Base-by-base conservation (phyloP, 2,888 invertebrate species). In the Acheta domesticus region DNA sequence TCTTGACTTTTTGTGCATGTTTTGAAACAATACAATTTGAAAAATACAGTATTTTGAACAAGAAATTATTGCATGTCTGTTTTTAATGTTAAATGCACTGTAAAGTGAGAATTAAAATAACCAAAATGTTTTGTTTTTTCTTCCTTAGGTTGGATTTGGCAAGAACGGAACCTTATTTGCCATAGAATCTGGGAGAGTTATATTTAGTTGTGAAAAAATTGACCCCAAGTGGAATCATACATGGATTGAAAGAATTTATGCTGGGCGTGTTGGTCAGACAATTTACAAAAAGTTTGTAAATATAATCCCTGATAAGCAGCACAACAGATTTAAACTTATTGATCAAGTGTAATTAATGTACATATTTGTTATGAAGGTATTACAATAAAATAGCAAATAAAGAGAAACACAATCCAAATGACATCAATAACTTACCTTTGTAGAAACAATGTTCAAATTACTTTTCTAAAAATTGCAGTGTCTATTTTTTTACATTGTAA, bases 231-330 rank as follows among this genome's bases (percentile, higher is more conserved):
- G 94, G 92, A 90, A 92, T 20, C 94, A 94, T 84, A 89, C 90
- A 0, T 94, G 95, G 93, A 89, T 95, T 49, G 89, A 91, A 84
- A 87, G 90, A 81, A 86, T 90, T 84, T 93, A 94, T 86, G 88
- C 87, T 0, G 91, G 91, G 0, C 88, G 93, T 80, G 88, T 92
- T 84, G 87, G 90, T 1, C 91, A 91, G 83, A 89, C 88, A 1
- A 93, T 96, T 82, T 91, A 92, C 84, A 97, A 96, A 86, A 96
- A 96, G 85, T 95, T 96, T 85, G 94, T 91, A 83, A 93, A 97
- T 88, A 90, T 97, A 73, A 89, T 97, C 83, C 93, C 96, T 0
- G 88, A 92, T 81, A 91, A 92, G 48, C 93, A 96, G 83, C 94
- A 95, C 85, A 91, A 92, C 79, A 90, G 91, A 83, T 97, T 97